These are phyloP conservation scores for Lanius ludovicianus DNA, from an alignment of 2,113 vertebrate species.

Conservation along the genomic window DNA sequence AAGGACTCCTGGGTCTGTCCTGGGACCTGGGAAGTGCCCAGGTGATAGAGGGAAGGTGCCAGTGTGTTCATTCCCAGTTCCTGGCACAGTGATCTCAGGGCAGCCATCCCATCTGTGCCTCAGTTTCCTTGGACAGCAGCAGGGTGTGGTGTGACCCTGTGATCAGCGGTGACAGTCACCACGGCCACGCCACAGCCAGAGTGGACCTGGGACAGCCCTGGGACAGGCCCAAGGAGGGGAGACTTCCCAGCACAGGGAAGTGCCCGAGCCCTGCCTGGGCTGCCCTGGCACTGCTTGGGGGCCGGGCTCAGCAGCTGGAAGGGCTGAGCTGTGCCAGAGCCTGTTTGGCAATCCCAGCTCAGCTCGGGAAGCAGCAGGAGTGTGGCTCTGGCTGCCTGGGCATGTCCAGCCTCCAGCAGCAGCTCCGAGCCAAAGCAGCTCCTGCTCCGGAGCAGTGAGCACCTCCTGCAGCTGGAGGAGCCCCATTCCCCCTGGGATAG, in stretches of 20 bases:
- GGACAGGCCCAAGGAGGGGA: not conserved
- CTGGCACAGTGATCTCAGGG: not conserved
- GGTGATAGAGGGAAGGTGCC: not conserved
- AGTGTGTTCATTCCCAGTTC: not conserved
- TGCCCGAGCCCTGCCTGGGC: not conserved
- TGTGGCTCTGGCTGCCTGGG: not conserved
- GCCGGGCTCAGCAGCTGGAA: not conserved
- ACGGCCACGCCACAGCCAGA: rapidly evolving
- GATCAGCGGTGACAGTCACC: not conserved
- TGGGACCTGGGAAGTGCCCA: not conserved
- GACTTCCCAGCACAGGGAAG: not conserved
- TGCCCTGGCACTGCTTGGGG: not conserved
- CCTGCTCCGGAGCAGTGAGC: not conserved
- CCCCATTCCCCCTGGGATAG: not conserved
- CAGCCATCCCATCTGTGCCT: not conserved
- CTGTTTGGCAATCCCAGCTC: not conserved
- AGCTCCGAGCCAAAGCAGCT: not conserved
- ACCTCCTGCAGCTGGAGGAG: not conserved
- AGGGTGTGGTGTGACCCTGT: not conserved
- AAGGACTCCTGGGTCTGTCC: not conserved
- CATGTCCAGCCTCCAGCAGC: not conserved
- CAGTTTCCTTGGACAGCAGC: not conserved
- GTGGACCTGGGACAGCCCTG: not conserved
- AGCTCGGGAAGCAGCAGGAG: not conserved
- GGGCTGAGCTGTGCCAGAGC: not conserved